Conservation (phyloP, 2,797 vertebrate species). For the Melanotaenia parkinsoni region DNA sequence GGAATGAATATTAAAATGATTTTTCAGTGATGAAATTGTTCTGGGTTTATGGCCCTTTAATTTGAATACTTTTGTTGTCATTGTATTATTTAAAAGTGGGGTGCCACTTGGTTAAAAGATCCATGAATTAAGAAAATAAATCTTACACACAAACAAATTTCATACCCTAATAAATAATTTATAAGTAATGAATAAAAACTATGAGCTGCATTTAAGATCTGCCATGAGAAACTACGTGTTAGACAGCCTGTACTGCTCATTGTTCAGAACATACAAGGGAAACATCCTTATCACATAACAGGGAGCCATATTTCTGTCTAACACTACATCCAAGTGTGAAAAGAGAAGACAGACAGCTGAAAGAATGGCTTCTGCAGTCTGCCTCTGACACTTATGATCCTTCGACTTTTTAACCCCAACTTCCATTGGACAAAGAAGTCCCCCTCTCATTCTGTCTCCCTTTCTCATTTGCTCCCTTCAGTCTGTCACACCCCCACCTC, state of each 20-base stretch:
- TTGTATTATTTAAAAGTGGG: not conserved
- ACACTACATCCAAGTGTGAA: slow-evolving; percentile 49
- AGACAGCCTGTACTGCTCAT: not conserved
- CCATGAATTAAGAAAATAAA: not conserved
- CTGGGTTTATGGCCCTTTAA: not conserved
- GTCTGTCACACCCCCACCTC: slow-evolving; percentile 38
- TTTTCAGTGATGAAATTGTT: slow-evolving; percentile 47
- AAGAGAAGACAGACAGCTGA: slow-evolving; percentile 53
- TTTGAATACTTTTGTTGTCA: not conserved
- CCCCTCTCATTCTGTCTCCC: slow-evolving; percentile 34
- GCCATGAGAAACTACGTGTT: not conserved
- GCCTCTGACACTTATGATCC: slow-evolving; percentile 71
- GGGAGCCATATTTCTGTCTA: slow-evolving; percentile 58
- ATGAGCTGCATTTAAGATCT: not conserved
- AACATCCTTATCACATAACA: slow-evolving; percentile 36
- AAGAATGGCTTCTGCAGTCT: slow-evolving; percentile 64
- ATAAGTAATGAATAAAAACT: not conserved
- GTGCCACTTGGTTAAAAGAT: not conserved
- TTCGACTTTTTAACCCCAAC: slow-evolving; percentile 76
- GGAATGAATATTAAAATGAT: slow-evolving; percentile 60
- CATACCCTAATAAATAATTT: not conserved
- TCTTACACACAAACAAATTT: not conserved
- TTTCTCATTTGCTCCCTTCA: slow-evolving; percentile 54
- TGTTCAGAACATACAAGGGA: slow-evolving; percentile 28
- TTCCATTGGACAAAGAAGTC: slow-evolving; percentile 61